A percentile compares a stretch with the other conserved stretches of the same genome.
These are phyloP conservation scores for Stratiomys singularior DNA, from an alignment of 2,888 invertebrate genomes.

Conservation along the genomic window DNA sequence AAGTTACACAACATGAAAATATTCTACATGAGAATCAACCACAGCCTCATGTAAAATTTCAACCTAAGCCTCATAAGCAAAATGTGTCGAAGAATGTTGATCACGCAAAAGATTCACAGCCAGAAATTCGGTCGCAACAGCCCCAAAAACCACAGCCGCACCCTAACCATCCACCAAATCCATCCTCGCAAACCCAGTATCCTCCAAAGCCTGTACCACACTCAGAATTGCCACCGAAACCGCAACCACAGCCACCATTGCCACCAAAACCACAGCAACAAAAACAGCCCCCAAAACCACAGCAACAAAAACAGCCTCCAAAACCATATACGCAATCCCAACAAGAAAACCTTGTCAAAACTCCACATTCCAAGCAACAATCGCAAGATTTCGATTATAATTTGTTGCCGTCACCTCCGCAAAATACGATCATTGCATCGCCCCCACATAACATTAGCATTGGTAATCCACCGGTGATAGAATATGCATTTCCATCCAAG, in stretches of 20 bases:
- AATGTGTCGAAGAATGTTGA: too few species aligned
- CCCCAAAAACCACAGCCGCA: background rate
- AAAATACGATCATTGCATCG: background rate
- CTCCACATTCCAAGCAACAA: background rate
- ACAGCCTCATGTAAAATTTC: too few species aligned
- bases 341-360: background rate
- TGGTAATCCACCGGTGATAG: constrained; percentile 31
- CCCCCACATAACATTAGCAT: constrained; percentile 27
- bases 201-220: background rate
- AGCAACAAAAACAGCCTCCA: background rate
- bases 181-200: background rate
- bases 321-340: background rate
- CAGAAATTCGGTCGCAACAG: too few species aligned
- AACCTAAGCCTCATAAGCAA: too few species aligned
- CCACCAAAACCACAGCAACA: background rate
- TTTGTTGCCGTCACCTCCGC: background rate
- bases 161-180: background rate
- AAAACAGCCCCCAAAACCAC: background rate
- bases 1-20: too few species aligned
- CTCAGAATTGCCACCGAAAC: background rate
- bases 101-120: too few species aligned
- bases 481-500: constrained; percentile 10
- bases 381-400: background rate
- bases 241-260: background rate
- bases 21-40: too few species aligned